These are phyloP conservation scores for Mirounga angustirostris DNA, from an alignment of 2,113 vertebrate genomes.

Conservation along the genomic window DNA sequence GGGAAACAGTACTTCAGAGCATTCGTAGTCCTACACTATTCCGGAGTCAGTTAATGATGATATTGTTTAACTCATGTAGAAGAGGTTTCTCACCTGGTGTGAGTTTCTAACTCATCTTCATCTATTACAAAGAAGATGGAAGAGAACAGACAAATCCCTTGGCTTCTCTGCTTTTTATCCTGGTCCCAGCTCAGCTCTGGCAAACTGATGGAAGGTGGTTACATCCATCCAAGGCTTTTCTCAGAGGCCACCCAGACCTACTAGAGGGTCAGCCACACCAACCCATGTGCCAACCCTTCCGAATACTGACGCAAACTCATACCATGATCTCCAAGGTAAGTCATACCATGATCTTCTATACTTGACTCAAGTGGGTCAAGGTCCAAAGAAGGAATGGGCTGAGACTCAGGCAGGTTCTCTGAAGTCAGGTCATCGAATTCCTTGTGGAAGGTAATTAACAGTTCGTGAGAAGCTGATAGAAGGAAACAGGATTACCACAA, in stretches of 20 bases:
- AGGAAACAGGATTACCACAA: background rate
- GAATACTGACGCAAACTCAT: slow-evolving; percentile 61
- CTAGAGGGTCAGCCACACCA: background rate
- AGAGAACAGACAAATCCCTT: background rate
- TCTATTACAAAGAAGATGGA: background rate
- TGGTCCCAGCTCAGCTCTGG: background rate
- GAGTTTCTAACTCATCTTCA: background rate
- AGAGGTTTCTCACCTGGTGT: background rate
- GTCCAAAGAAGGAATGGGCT: slow-evolving; percentile 52
- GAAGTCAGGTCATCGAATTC: slow-evolving; percentile 77
- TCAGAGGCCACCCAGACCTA: background rate
- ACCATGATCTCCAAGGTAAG: slow-evolving; percentile 84
- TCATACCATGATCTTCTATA: background rate
- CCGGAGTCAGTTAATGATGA: background rate
- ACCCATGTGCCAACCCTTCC: background rate
- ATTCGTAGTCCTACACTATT: background rate
- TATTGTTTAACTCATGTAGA: background rate
- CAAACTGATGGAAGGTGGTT: background rate
- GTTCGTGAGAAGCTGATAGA: background rate
- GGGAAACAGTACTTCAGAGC: background rate
- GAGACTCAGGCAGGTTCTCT: slow-evolving; percentile 69
- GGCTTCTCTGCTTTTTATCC: background rate
- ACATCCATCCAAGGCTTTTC: background rate
- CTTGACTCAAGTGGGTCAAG: slow-evolving; percentile 24
- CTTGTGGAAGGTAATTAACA: slow-evolving; percentile 81